Evolutionary conservation across 53 echinoderm and acorn worm genomes (phyloP).

Genomic region (Mesocentrotus franciscanus): DNA sequence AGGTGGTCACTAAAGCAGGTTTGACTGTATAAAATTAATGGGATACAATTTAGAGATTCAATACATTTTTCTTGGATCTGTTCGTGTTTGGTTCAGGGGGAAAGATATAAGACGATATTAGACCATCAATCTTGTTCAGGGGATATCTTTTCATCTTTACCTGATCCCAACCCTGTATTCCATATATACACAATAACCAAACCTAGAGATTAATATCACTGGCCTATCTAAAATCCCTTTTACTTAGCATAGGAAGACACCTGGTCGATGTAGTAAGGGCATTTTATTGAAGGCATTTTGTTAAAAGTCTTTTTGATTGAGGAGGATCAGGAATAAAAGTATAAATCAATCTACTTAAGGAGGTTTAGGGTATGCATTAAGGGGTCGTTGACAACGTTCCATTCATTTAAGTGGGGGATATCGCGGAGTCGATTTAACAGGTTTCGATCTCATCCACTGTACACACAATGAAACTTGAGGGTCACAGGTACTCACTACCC

Average conservation of each 20-base stretch:
- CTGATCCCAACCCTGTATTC: neutral
- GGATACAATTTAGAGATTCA: too few species aligned
- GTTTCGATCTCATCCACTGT: neutral
- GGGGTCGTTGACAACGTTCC: neutral
- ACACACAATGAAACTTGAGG: neutral
- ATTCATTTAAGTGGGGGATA: neutral
- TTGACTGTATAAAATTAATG: too few species aligned
- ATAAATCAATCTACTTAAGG: constrained; percentile 7
- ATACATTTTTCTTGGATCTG: too few species aligned
- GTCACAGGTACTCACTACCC: neutral
- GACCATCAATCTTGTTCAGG: too few species aligned
- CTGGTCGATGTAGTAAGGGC: neutral
- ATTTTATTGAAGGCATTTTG: neutral
- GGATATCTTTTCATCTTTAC: too few species aligned
- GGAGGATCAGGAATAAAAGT: neutral
- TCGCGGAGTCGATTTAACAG: neutral
- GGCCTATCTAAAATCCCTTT: neutral
- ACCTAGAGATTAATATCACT: neutral
- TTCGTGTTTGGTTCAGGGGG: too few species aligned
- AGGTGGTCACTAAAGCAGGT: too few species aligned
- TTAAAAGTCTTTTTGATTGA: neutral
- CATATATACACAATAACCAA: neutral
- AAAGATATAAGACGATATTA: too few species aligned
- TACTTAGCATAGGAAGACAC: neutral
- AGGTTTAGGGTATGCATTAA: neutral